Evolutionary conservation across 2,888 invertebrate genomes (phyloP).

Genomic region (Thelaira solivaga): DNA sequence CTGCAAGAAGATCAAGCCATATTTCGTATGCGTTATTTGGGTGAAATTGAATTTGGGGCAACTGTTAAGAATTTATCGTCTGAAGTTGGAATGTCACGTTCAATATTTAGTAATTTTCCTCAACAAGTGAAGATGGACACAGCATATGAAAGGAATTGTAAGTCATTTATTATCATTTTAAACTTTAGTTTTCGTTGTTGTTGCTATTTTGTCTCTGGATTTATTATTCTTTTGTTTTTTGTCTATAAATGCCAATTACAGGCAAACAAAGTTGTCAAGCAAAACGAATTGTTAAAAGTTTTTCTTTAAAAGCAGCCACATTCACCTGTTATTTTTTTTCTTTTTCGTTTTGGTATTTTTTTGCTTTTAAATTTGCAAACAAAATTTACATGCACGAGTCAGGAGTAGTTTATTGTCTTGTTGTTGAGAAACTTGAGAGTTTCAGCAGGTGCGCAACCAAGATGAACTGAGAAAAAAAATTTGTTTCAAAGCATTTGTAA

Average conservation of each 20-base stretch:
- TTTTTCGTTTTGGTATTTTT: too few relatives aligned
- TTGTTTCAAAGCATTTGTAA: too few relatives aligned
- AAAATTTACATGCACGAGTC: too few relatives aligned
- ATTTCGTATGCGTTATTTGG: slow-evolving; percentile 77
- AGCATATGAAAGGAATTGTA: slow-evolving; percentile 75
- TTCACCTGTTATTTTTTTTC: background rate
- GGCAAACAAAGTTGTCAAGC: slow-evolving; percentile 9
- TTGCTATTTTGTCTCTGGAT: background rate
- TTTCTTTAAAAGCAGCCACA: background rate
- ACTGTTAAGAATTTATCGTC: slow-evolving; percentile 76
- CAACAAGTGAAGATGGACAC: slow-evolving; percentile 76
- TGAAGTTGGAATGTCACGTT: slow-evolving; percentile 76
- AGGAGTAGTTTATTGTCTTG: too few relatives aligned
- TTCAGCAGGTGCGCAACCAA: too few relatives aligned
- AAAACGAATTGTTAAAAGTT: slow-evolving; percentile 12
- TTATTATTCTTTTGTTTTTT: background rate
- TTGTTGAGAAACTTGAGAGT: too few relatives aligned
- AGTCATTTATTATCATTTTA: slow-evolving; percentile 60
- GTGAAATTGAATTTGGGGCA: slow-evolving; percentile 76
- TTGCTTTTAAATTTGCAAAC: too few relatives aligned
- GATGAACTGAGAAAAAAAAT: too few relatives aligned
- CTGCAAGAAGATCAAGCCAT: slow-evolving; percentile 77
- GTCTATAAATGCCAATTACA: slow-evolving; percentile 39
- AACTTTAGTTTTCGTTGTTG: background rate
- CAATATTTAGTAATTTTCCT: slow-evolving; percentile 77